Conservation (phyloP, 2,113 vertebrate genomes). For the Empidonax traillii region DNA sequence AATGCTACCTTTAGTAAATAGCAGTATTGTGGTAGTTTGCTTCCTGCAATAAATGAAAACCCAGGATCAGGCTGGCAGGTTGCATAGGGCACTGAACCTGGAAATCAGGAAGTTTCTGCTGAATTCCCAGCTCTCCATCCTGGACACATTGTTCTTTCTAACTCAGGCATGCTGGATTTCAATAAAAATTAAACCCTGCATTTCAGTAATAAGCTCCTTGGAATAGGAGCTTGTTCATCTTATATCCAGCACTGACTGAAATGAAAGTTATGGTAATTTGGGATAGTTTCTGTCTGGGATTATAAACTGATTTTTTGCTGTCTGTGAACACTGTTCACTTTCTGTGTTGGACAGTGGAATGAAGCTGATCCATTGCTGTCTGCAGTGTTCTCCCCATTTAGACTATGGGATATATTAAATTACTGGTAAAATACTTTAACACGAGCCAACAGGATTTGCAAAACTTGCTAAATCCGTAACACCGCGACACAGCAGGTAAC, state of each 20-base stretch:
- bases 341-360: neutral
- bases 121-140: neutral
- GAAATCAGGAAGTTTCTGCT: conserved; percentile 17
- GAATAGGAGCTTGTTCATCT: neutral
- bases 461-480: neutral
- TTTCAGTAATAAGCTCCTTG: neutral
- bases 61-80: neutral
- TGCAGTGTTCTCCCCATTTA: neutral
- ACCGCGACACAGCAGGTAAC: neutral
- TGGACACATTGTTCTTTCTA: neutral
- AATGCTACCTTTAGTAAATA: neutral
- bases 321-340: neutral
- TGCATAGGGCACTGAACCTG: neutral
- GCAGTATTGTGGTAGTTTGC: neutral
- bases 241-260: neutral
- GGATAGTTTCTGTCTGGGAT: neutral
- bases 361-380: neutral
- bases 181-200: neutral
- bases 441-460: neutral
- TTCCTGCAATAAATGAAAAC: neutral
- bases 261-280: neutral
- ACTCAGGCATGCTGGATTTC: neutral
- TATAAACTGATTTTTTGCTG: neutral
- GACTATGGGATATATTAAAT: neutral
- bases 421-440: neutral